Evolutionary conservation across 1,140 invertebrate genomes (phyloP).

Genomic region (Panulirus ornatus): DNA sequence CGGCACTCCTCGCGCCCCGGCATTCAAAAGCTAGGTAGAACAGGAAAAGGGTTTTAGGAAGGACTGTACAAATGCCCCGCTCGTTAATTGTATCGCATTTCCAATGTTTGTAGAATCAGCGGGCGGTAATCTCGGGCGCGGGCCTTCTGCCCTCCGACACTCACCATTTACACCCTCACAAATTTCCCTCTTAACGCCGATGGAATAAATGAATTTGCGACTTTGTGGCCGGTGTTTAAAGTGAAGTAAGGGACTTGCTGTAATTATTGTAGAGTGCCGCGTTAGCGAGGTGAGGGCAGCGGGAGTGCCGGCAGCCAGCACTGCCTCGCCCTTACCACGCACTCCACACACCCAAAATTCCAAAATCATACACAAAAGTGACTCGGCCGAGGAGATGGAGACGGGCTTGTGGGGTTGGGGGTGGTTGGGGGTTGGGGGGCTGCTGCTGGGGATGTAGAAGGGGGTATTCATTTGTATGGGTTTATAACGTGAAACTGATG

Average conservation of each 20-base stretch:
- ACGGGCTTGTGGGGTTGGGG: background rate
- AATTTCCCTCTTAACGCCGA: background rate
- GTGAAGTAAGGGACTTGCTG: no score
- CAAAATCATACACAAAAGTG: background rate
- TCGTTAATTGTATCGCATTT: slow-evolving; percentile 58
- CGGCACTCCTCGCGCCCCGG: slow-evolving; percentile 8
- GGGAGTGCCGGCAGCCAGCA: background rate
- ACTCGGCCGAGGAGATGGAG: background rate
- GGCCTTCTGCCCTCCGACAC: background rate
- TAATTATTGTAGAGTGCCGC: no score
- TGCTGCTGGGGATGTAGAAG: background rate
- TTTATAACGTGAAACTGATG: slow-evolving; percentile 46
- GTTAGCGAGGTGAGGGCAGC: no score
- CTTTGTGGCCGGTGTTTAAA: no score
- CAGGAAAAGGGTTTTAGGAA: slow-evolving; percentile 64
- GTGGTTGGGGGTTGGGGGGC: background rate
- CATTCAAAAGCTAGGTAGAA: slow-evolving; percentile 56
- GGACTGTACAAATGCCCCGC: slow-evolving; percentile 29
- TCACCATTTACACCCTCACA: background rate
- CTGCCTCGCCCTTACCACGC: background rate
- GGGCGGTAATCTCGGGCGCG: slow-evolving; percentile 35
- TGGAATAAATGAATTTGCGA: no score
- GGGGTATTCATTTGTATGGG: slow-evolving; percentile 43
- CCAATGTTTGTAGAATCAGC: slow-evolving; percentile 47
- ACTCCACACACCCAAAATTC: background rate